Evolutionary conservation across 1,140 invertebrate species (phyloP).

Genomic region (Caligus rogercresseyi): DNA sequence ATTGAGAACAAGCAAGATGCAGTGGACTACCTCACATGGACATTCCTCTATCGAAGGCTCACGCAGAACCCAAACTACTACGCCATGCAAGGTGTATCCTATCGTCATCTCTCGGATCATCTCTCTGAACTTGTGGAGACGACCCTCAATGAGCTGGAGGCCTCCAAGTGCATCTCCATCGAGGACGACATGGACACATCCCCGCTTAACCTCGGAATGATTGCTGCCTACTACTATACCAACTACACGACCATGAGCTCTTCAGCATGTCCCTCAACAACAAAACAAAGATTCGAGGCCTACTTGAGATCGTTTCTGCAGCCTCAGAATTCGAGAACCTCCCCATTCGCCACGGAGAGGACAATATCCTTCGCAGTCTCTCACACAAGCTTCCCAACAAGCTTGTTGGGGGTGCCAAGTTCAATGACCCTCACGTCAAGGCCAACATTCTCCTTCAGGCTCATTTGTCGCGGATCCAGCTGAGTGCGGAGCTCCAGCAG

Average conservation of each 20-base stretch:
- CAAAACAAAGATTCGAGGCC: conserved; percentile 90
- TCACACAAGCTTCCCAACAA: conserved; percentile 60
- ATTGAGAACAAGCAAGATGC: conserved; percentile 99
- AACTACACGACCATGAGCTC: conserved; percentile 95
- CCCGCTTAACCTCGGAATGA: conserved; percentile 96
- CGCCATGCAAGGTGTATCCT: conserved; percentile 66
- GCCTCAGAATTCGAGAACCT: conserved; percentile 91
- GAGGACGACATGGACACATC: conserved; percentile 95
- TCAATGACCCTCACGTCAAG: conserved; percentile 93
- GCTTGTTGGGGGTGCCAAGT: conserved; percentile 34
- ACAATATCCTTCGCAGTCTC: conserved; percentile 64
- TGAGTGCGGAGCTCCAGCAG: conserved; percentile 86
- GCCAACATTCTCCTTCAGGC: conserved; percentile 89
- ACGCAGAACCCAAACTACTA: conserved; percentile 99
- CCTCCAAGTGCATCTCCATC: conserved; percentile 92
- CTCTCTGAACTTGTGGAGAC: conserved; percentile 94
- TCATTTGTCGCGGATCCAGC: conserved; percentile 77
- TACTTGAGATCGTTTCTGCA: conserved; percentile 93
- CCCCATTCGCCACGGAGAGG: conserved; percentile 85
- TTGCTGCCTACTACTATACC: conserved; percentile 99
- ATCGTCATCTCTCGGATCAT: conserved; percentile 93
- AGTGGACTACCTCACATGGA: conserved; percentile 98
- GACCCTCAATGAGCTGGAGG: conserved; percentile 83
- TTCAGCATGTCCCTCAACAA: conserved; percentile 90
- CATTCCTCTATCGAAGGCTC: conserved; percentile 84